phyloP scores from a whole-genome alignment of 2,113 vertebrate genomes.

The Propithecus coquereli region DNA sequence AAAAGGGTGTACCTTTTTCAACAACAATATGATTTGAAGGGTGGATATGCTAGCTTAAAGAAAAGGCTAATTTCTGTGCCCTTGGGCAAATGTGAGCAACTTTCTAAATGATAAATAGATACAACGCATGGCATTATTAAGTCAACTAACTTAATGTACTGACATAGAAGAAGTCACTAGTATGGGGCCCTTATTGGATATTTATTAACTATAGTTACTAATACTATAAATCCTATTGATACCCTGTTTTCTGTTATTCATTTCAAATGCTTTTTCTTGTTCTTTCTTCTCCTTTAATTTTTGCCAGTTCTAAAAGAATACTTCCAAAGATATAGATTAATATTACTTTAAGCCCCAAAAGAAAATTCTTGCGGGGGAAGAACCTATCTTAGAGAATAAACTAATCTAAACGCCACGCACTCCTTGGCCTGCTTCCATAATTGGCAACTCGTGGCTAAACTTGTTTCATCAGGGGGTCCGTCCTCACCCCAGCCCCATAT shows the following conservation, averaged over 20 bases:
- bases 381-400: not conserved
- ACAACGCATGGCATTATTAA: not conserved
- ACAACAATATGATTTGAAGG: not conserved
- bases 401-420: too few species aligned
- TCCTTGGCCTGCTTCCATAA: not conserved
- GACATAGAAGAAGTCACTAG: fast-evolving
- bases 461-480: fast-evolving
- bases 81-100: not conserved
- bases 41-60: not conserved
- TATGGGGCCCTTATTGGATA: fast-evolving
- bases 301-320: not conserved
- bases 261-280: not conserved
- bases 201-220: not conserved
- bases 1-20: not conserved
- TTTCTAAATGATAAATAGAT: not conserved
- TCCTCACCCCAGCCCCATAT: not conserved
- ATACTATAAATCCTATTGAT: not conserved
- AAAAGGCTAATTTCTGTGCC: not conserved
- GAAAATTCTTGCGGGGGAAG: not conserved
- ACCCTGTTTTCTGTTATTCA: not conserved
- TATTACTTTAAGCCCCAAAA: not conserved
- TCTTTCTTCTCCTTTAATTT: conserved; percentile 35
- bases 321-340: not conserved
- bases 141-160: not conserved
- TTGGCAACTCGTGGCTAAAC: not conserved